Evolutionary conservation across 2,888 invertebrate genomes (phyloP), one percentile per base, ranked within the genome.

Genomic region (Megamerina dolium): DNA sequence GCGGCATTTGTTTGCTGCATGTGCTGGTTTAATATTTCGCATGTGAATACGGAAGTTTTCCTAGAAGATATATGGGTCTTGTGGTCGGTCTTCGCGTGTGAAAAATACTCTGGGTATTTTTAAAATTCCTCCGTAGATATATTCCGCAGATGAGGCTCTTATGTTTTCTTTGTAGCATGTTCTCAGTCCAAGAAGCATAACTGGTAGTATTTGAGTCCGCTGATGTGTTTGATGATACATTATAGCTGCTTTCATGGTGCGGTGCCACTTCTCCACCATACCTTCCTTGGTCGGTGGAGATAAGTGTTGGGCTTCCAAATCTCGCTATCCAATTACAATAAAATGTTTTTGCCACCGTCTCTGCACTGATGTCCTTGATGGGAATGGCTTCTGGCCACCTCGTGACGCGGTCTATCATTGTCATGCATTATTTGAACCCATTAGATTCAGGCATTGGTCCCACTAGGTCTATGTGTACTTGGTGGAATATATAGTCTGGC

Each of bases 351-450:
- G 37, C 39, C 10, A 49, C 32, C 2, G 41, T 35, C 3, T 34
- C 20, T 9, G 41, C 45, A 5, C 37, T 34, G 8, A 40, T 48
- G 35, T 45, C 41, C 14, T 14, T 34, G 3, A 43, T 19, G 13
- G 48, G 45, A 19, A 48, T 37, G 3, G 48, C 42, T 29, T 42
- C 37, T 20, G 35, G 35, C 46, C 43, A 43, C 10, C 31, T 13
- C 10, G 42, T 29, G 17, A 42, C 36, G 19, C 39, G 43, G 30
- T 39, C 35, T 2, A 41, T 16, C 41, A 49, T 46, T 9, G 44
- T 49, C 13, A 44, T 18, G 27, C 43, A 43, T 14, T 49, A 44
- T 12, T 29, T 18, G 20, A 18, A 38, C 3, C 18, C 33, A 5
- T 37, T 19, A 13, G 31, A 19, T 18, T 32, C 35, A 27, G 43